Conservation (phyloP, 1,140 invertebrate genomes). For the Megalonaias nervosa region DNA sequence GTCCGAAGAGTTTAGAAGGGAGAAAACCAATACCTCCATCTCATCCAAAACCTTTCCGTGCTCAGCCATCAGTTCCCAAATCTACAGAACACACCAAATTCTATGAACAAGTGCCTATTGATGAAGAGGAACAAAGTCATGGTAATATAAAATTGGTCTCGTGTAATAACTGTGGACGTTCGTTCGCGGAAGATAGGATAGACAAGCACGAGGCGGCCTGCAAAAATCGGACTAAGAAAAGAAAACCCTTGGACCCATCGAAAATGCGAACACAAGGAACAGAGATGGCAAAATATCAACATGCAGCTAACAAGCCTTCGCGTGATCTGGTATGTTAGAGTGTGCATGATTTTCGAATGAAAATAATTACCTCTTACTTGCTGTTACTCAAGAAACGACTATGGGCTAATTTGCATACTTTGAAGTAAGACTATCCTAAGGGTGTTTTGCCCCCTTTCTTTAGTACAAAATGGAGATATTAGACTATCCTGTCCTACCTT, state of each 20-base stretch:
- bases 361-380: too few relatives aligned
- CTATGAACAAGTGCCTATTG: conserved; percentile 41
- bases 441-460: too few relatives aligned
- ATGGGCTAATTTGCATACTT: too few relatives aligned
- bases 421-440: too few relatives aligned
- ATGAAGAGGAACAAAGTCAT: conserved; percentile 40
- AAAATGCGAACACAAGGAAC: conserved; percentile 90
- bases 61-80: conserved; percentile 6
- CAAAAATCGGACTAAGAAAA: conserved; percentile 71
- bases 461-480: too few relatives aligned
- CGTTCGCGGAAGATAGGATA: conserved; percentile 86
- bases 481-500: too few relatives aligned
- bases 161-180: conserved; percentile 72
- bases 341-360: too few relatives aligned
- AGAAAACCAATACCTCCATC: conserved; percentile 31
- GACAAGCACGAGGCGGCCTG: conserved; percentile 81
- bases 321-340: too few relatives aligned
- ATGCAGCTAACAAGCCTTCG: too few relatives aligned
- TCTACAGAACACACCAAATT: conserved; percentile 32
- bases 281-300: conserved; percentile 83
- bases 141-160: conserved; percentile 34
- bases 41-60: conserved; percentile 34
- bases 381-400: too few relatives aligned
- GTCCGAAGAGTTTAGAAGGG: neutral
- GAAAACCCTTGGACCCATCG: conserved; percentile 89